A percentile compares a stretch with the other conserved stretches of the same genome.
Evolutionary conservation across 2,888 invertebrate genomes (phyloP).

Genomic region (Chaitophorus viminalis): DNA sequence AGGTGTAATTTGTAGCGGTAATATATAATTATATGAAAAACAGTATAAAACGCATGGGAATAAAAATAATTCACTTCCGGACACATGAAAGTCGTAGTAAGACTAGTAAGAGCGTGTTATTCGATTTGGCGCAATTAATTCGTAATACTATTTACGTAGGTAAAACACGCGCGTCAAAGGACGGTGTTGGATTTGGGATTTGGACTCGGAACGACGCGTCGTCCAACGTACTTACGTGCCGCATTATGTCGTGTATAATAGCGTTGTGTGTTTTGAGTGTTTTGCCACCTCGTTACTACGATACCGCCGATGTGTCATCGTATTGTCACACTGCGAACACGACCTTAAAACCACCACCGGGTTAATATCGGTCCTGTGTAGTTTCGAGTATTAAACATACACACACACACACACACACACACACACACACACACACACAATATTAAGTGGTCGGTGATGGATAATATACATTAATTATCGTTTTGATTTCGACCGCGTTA

Average conservation of each 20-base stretch:
- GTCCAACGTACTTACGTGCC: not conserved
- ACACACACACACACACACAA: no score
- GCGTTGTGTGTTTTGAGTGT: no score
- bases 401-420: no score
- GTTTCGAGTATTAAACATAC: not conserved
- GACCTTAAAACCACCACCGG: not conserved
- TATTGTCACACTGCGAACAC: conserved; percentile 1
- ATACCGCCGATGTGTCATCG: conserved; percentile 52
- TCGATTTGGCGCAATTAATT: not conserved
- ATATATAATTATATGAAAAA: not conserved
- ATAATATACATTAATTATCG: not conserved
- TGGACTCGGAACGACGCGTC: not conserved
- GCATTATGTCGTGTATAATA: not conserved
- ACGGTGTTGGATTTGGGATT: not conserved
- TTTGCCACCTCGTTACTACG: conserved; percentile 44
- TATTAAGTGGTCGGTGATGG: not conserved
- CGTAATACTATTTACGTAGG: not conserved
- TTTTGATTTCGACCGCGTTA: conserved; percentile 1
- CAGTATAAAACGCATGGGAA: not conserved
- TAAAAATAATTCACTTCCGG: not conserved
- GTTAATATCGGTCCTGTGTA: not conserved
- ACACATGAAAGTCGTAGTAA: not conserved
- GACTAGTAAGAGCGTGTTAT: not conserved
- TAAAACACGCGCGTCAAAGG: not conserved
- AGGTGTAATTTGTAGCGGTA: not conserved